A percentile compares a stretch with the other conserved stretches of the same genome.
Evolutionary conservation across 2,888 invertebrate species (phyloP).

Genomic region (Taphrorychus bicolor): DNA sequence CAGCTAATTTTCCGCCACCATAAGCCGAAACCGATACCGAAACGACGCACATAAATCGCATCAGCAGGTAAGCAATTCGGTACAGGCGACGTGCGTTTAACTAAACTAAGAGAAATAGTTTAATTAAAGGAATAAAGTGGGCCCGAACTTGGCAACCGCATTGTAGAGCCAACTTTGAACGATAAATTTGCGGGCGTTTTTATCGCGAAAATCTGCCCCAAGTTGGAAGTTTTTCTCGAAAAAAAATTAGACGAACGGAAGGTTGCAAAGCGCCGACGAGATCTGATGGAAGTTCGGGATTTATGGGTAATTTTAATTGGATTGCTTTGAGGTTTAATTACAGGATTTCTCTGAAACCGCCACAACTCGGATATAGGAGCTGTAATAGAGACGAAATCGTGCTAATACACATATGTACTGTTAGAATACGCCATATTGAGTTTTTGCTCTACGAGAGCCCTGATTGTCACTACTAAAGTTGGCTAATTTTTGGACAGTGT

Average conservation of each 20-base stretch:
- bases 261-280: slow-evolving; percentile 3
- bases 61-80: slow-evolving; percentile 33
- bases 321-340: neutral
- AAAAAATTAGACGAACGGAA: neutral
- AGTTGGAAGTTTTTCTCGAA: slow-evolving; percentile 3
- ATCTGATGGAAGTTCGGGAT: slow-evolving; percentile 5
- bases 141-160: slow-evolving; percentile 32
- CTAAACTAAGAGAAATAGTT: slow-evolving; percentile 42
- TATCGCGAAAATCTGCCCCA: slow-evolving; percentile 27
- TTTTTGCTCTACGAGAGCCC: no score
- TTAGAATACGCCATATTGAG: no score
- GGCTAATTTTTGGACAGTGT: no score
- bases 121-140: slow-evolving; percentile 40
- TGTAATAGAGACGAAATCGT: no score
- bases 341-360: neutral
- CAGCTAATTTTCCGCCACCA: slow-evolving; percentile 9
- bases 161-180: slow-evolving; percentile 27
- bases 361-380: no score
- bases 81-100: slow-evolving; percentile 35
- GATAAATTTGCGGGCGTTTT: slow-evolving; percentile 29
- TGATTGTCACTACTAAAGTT: no score
- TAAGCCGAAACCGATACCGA: slow-evolving; percentile 16
- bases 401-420: no score
- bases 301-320: neutral
- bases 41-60: slow-evolving; percentile 25